Base-by-base conservation (phyloP, 2,113 vertebrate genomes). In the Phylloscopus trochiloides region DNA sequence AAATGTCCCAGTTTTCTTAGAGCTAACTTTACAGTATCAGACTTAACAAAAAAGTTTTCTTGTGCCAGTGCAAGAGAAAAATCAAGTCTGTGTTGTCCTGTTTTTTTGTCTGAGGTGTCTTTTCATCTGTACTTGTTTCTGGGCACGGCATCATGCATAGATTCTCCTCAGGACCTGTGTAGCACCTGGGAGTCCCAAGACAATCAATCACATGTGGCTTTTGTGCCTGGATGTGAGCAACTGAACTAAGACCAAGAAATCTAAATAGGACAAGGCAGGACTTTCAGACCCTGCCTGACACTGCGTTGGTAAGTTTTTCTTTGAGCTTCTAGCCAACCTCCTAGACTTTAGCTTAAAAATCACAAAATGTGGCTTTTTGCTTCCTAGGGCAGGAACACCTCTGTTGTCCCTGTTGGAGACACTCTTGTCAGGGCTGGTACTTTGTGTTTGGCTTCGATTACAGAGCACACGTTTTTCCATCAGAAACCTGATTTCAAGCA, bases 361-460 rank as follows among this genome's bases (percentile, higher is more conserved):
- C 32, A 57, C 50, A 43, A n/a, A 88, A 68, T 19, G 34, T 50
- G 45, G 22, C 59, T 48, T 76, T 80, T 31, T 50, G 8, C 43
- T 68, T 77, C 52, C 43, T n/a, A 26, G 54, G 18, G 32, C 48
- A 40, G 5, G 3, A 67, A 7, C 9, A 29, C 4, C 25, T 70
- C 29, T 38, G 7, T n/a, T 36, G 22, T 61, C 10, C 34, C 34
- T 29, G 7, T 9, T 72, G 34, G 48, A 79, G 84, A 72, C 3
- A 26, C 7, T 76, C 31, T 76, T 0, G 0, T 79, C 18, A 14
- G 28, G 21, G 36, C 17, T 3, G 1, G 59, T 36, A 10, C 29
- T 74, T 48, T 55, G 32, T 16, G 32, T 22, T 32, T 42, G 47
- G 22, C n/a, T 92, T 92, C 38, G 31, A 40, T 21, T 65, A 38